phyloP scores from a whole-genome alignment of 2,113 vertebrate genomes.

The Phylloscopus trochiloides region DNA sequence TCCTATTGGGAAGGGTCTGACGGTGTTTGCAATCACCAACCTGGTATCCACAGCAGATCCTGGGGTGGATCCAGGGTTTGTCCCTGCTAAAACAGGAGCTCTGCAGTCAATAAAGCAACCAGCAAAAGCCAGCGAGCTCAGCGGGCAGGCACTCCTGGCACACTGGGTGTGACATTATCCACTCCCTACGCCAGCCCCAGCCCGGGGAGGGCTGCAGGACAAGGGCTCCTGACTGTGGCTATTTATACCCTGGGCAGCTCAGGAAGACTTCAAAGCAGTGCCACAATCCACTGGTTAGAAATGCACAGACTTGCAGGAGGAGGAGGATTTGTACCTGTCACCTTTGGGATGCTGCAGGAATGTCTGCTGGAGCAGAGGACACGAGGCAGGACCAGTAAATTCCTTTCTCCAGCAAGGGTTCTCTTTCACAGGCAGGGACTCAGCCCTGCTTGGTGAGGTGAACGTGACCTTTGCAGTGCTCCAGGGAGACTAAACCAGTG shows the following conservation, averaged over 20 bases:
- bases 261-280: not conserved
- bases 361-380: not conserved
- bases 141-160: slow-evolving; percentile 1
- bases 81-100: slow-evolving; percentile 26
- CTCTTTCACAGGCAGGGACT: not conserved
- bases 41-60: slow-evolving; percentile 36
- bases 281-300: not conserved
- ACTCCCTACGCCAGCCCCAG: not conserved
- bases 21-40: not conserved
- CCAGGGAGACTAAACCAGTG: rapidly evolving
- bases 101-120: slow-evolving; percentile 9
- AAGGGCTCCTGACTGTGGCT: rapidly evolving
- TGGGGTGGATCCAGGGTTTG: not conserved
- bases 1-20: not conserved
- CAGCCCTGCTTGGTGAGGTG: not conserved
- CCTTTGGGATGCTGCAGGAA: not conserved
- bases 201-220: not conserved
- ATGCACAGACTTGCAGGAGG: rapidly evolving
- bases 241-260: slow-evolving; percentile 20
- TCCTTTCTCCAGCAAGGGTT: not conserved
- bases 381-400: not conserved
- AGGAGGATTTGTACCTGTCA: not conserved
- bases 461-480: rapidly evolving
- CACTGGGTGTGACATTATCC: not conserved
- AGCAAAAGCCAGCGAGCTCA: slow-evolving; percentile 42